A percentile compares a stretch with the other conserved stretches of the same genome.
Evolutionary conservation across 2,113 vertebrate genomes (phyloP).

Genomic region (Miniopterus natalensis): DNA sequence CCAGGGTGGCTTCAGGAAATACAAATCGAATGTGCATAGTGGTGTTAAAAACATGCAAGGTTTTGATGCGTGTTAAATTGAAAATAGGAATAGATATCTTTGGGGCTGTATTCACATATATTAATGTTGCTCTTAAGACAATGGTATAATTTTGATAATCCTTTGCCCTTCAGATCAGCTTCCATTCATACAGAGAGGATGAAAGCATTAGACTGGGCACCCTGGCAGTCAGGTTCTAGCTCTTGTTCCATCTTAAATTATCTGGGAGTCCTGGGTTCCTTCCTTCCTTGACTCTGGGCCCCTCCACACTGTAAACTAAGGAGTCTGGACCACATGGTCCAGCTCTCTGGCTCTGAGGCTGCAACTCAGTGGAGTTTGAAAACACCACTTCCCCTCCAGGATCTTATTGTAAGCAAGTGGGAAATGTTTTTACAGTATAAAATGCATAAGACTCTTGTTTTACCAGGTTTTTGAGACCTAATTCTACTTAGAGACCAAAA

Average conservation of each 20-base stretch:
- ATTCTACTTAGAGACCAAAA: background rate
- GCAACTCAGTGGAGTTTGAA: background rate
- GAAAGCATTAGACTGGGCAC: rapidly evolving
- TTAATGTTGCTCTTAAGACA: background rate
- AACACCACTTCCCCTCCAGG: background rate
- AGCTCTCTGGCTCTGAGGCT: background rate
- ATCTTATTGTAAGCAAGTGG: conserved; percentile 41
- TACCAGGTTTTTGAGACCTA: background rate
- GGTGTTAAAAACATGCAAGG: background rate
- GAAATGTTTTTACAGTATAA: background rate
- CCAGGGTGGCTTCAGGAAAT: conserved; percentile 69
- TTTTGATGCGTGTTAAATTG: background rate
- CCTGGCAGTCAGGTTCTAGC: background rate
- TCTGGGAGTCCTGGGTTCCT: background rate
- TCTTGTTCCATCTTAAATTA: background rate
- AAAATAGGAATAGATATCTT: conserved; percentile 1
- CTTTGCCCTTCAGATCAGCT: background rate
- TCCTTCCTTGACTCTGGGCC: background rate
- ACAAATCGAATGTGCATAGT: background rate
- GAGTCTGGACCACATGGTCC: background rate
- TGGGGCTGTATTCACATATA: background rate
- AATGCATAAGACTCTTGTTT: background rate
- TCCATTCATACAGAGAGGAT: background rate
- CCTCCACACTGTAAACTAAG: background rate
- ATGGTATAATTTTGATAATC: background rate